These are phyloP conservation scores for Tachysurus fulvidraco DNA, from an alignment of 2,113 vertebrate genomes.

Conservation along the genomic window DNA sequence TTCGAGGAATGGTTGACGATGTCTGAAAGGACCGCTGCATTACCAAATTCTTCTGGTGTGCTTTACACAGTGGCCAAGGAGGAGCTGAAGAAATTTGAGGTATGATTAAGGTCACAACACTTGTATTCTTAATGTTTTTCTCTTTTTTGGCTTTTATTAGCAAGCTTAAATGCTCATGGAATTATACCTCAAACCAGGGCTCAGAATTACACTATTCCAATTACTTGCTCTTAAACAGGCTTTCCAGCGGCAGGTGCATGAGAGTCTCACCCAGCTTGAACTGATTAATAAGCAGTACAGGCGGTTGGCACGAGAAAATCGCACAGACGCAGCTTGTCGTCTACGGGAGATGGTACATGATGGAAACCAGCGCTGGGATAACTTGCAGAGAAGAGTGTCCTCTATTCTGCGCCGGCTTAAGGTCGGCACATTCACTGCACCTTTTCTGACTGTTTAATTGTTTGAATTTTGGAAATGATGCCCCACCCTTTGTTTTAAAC, in stretches of 20 bases:
- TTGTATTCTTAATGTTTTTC: not conserved
- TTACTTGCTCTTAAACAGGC: conserved; percentile 66
- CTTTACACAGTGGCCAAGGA: conserved; percentile 95
- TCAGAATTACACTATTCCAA: not conserved
- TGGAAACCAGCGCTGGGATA: conserved; percentile 95
- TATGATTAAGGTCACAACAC: conserved; percentile 53
- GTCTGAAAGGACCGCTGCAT: conserved; percentile 88
- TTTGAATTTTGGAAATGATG: not conserved
- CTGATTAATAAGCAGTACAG: conserved; percentile 98
- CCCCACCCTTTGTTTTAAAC: not conserved
- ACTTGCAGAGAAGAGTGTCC: conserved; percentile 87
- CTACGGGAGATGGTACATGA: conserved; percentile 90
- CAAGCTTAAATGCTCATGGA: not conserved
- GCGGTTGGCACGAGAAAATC: conserved; percentile 91
- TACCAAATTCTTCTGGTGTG: conserved; percentile 91
- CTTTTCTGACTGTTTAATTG: not conserved
- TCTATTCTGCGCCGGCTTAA: conserved; percentile 93
- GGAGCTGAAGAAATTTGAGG: conserved; percentile 98
- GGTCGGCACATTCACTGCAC: conserved; percentile 65
- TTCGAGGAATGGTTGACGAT: conserved; percentile 89
- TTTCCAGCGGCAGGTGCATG: conserved; percentile 94
- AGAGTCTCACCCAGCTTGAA: conserved; percentile 92
- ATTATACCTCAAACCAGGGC: not conserved
- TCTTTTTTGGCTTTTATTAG: not conserved
- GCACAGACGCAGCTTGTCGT: conserved; percentile 83